phyloP scores from a whole-genome alignment of 2,113 vertebrate species.

The Neotragus moschatus region DNA sequence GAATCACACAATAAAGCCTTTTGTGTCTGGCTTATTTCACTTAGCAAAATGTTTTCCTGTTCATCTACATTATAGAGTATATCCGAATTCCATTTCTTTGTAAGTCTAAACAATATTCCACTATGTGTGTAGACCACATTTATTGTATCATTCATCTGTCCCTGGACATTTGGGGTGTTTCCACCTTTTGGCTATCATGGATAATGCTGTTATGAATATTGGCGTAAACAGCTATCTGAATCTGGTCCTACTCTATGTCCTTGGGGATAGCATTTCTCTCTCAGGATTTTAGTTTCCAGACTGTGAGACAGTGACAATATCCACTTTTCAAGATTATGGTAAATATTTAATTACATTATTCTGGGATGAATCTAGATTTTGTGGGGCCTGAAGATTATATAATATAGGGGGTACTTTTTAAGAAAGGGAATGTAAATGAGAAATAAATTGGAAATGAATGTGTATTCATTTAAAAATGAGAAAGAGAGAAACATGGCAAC shows the following conservation, averaged over 20 bases:
- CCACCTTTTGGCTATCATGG: background rate
- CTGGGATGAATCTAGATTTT: background rate
- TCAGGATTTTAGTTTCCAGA: background rate
- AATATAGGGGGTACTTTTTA: background rate
- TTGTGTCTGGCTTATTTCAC: background rate
- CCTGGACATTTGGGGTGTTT: background rate
- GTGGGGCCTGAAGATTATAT: background rate
- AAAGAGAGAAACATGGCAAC: background rate
- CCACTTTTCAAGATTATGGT: background rate
- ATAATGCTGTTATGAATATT: background rate
- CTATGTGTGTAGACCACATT: background rate
- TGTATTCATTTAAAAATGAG: background rate
- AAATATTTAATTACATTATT: constrained; percentile 17
- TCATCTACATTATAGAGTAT: background rate
- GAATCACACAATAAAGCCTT: background rate
- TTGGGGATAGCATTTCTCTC: background rate
- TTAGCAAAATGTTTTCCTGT: background rate
- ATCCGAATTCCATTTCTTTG: background rate
- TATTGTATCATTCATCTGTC: background rate
- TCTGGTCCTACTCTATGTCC: background rate
- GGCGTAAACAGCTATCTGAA: background rate
- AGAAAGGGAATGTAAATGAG: constrained; percentile 5
- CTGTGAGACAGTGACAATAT: background rate
- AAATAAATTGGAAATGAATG: background rate
- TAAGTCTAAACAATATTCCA: background rate